Evolutionary conservation across 2,797 vertebrate species (phyloP), one percentile per base, ranked within the genome.

Genomic region (Bovichtus diacanthus): DNA sequence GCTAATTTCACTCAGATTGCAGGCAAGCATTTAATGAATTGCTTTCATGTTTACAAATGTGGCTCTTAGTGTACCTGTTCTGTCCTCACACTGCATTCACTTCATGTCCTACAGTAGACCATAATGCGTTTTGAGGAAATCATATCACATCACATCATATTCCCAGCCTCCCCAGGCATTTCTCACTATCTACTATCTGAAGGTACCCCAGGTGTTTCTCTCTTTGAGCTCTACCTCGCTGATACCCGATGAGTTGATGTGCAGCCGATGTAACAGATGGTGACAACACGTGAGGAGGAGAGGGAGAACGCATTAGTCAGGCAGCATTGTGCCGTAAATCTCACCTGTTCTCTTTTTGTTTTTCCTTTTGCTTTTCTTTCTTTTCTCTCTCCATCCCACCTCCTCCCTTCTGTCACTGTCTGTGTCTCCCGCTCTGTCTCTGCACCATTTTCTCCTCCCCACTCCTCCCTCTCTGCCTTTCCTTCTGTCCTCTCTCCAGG

Each of bases 401-500:
- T 38, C 61, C 70, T 47, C 51, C 47, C 12, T 51, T 60, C 69
- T 79, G 21, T 82, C 65, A 27, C 64, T 62, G 5, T 64, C 64
- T 67, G 15, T 21, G 47, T 69, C 68, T 71, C 21, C 56, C 15
- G n/a, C 62, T 66, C 58, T 15, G 44, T 41, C 67, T 79, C 61
- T 60, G 16, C 54, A 74, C 67, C 44, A 21, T 70, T 71, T 71
- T 63, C 59, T 66, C 29, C 12, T 0, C 25, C 70, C 44, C 67
- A 10, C 72, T 64, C 46, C 64, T 76, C 64, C 50, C 41, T 34
- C 54, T 49, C 60, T 54, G 29, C 47, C 61, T 72, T 50, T 68
- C 70, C 5, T 62, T 43, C 73, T 76, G 50, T 87, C 70, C 64
- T 85, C 62, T 73, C 92, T 85, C 27, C 87, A 99, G 98, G 98